Conservation (phyloP, 2,888 invertebrate genomes). For the Meteorus cinctellus region DNA sequence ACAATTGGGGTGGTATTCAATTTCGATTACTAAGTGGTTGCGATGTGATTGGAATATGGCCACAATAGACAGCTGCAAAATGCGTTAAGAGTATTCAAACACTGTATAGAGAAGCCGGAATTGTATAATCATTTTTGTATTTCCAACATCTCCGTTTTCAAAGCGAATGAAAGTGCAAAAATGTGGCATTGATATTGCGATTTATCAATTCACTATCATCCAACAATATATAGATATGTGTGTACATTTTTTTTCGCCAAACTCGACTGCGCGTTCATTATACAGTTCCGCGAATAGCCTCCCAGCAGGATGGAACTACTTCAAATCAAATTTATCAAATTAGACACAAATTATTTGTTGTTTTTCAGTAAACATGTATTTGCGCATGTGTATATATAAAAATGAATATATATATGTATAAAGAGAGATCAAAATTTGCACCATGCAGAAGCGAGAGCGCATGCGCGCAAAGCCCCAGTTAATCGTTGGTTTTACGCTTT, state of each 20-base stretch:
- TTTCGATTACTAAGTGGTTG: constrained; percentile 28
- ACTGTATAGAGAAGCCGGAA: neutral
- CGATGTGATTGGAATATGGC: neutral
- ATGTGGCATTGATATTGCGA: too few species aligned
- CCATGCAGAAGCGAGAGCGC: constrained; percentile 60
- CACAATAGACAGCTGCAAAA: neutral
- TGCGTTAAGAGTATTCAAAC: too few species aligned
- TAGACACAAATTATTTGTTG: neutral
- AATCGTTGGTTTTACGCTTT: constrained; percentile 72
- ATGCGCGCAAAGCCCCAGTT: constrained; percentile 71
- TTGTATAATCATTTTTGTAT: too few species aligned
- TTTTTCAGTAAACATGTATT: neutral
- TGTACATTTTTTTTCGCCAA: too few species aligned
- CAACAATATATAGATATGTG: too few species aligned
- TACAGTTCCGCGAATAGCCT: neutral
- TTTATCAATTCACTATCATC: too few species aligned
- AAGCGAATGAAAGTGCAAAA: too few species aligned
- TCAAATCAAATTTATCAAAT: too few species aligned
- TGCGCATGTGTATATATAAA: neutral
- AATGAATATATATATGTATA: constrained; percentile 22
- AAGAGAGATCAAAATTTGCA: constrained; percentile 28
- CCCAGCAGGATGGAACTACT: neutral
- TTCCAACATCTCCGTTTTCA: too few species aligned
- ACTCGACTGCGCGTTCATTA: neutral
- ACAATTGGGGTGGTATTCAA: constrained; percentile 19